Conservation (phyloP, 2,113 vertebrate genomes). For the Cebidichthys violaceus region DNA sequence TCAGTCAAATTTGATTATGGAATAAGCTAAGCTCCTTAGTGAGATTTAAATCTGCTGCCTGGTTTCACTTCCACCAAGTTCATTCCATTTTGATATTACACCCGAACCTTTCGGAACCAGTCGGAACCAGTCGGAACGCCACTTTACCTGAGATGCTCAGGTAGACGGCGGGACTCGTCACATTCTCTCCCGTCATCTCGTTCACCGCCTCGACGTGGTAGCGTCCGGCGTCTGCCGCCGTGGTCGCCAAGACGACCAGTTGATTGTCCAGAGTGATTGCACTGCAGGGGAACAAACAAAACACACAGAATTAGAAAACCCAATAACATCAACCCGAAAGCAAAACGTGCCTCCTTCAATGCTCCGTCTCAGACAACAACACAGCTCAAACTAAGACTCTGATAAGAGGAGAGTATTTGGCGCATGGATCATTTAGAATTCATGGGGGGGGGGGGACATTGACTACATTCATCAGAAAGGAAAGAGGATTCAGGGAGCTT, state of each 20-base stretch:
- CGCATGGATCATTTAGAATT: slow-evolving; percentile 64
- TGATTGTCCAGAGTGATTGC: slow-evolving; percentile 91
- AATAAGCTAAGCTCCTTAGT: neutral
- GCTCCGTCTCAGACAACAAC: slow-evolving; percentile 18
- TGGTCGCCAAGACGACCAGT: slow-evolving; percentile 89
- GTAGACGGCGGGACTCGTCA: slow-evolving; percentile 86
- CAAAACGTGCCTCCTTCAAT: slow-evolving; percentile 4
- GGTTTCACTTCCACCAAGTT: neutral
- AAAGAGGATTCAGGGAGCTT: slow-evolving; percentile 63
- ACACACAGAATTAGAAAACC: slow-evolving; percentile 44
- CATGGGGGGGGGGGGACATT: slow-evolving; percentile 37
- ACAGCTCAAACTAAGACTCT: slow-evolving; percentile 40
- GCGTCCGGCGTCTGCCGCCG: slow-evolving; percentile 81
- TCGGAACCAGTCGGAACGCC: neutral
- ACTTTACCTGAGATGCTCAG: slow-evolving; percentile 84
- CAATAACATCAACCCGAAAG: slow-evolving; percentile 1
- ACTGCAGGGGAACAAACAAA: slow-evolving; percentile 78
- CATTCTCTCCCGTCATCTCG: slow-evolving; percentile 91
- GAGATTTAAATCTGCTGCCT: neutral
- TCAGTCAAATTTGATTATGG: neutral
- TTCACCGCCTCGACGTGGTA: slow-evolving; percentile 93
- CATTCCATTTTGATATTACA: neutral
- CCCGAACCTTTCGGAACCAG: neutral
- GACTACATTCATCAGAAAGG: slow-evolving; percentile 52
- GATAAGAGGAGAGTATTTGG: slow-evolving; percentile 53